Conservation (phyloP, 1,140 invertebrate species). For the Eupristina koningsbergeri region DNA sequence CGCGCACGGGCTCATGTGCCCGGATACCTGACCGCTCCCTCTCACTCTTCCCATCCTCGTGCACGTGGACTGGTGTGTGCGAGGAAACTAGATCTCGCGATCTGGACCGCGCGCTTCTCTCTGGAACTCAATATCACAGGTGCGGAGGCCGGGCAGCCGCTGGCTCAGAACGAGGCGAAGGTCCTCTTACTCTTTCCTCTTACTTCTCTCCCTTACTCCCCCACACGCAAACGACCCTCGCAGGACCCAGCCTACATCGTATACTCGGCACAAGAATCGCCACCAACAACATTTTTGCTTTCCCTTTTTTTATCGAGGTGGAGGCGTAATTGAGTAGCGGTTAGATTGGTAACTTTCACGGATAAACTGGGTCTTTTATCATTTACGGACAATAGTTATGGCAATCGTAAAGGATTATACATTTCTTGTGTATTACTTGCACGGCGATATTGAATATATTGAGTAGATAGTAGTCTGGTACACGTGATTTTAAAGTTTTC, state of each 20-base stretch:
- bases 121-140: slow-evolving; percentile 72
- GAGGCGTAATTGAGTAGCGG: slow-evolving; percentile 13
- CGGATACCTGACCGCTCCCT: slow-evolving; percentile 24
- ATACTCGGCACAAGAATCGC: not conserved
- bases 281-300: not conserved
- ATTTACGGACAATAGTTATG: not conserved
- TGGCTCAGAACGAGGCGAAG: slow-evolving; percentile 55
- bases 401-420: too few relatives aligned
- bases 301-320: not conserved
- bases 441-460: not conserved
- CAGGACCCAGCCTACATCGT: slow-evolving; percentile 23
- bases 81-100: slow-evolving; percentile 68
- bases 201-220: not conserved
- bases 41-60: not conserved
- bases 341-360: slow-evolving; percentile 5
- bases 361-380: not conserved
- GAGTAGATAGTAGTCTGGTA: not conserved
- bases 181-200: slow-evolving; percentile 31
- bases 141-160: slow-evolving; percentile 60
- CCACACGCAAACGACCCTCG: not conserved
- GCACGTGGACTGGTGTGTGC: slow-evolving; percentile 62
- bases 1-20: not conserved
- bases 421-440: not conserved
- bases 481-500: too few relatives aligned
- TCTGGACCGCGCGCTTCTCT: slow-evolving; percentile 56